phyloP scores from a whole-genome alignment of 2,888 invertebrate genomes.

The Epiblema foenella region DNA sequence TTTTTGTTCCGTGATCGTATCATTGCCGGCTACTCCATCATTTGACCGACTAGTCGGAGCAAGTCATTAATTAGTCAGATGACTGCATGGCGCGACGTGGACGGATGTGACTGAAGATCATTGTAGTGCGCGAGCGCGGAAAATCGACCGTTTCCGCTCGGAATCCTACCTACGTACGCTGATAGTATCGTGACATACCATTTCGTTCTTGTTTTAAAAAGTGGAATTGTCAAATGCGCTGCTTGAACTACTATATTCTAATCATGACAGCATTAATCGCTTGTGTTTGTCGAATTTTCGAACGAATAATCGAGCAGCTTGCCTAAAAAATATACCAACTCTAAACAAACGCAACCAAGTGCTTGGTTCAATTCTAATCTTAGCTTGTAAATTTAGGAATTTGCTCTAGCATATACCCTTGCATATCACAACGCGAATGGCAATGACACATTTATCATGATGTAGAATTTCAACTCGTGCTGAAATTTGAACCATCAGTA shows the following conservation, averaged over 20 bases:
- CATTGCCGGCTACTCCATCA: constrained; percentile 27
- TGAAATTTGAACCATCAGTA: too few species aligned
- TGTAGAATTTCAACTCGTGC: too few species aligned
- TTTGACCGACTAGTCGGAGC: constrained; percentile 30
- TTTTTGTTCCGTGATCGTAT: constrained; percentile 21
- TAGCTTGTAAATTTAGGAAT: neutral
- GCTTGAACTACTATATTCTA: neutral
- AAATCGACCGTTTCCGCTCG: constrained; percentile 74
- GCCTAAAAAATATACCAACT: neutral
- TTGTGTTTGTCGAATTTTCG: neutral
- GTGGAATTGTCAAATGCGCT: constrained; percentile 30
- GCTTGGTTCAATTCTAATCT: neutral
- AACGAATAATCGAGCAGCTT: neutral
- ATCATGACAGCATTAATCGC: constrained; percentile 18
- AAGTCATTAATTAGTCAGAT: constrained; percentile 61
- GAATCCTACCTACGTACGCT: constrained; percentile 47
- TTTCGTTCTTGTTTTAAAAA: constrained; percentile 18
- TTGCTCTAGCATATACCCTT: too few species aligned
- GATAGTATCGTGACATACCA: constrained; percentile 36
- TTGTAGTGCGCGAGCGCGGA: constrained; percentile 67
- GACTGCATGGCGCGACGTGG: constrained; percentile 55
- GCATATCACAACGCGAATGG: too few species aligned
- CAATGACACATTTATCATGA: too few species aligned
- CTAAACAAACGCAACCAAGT: neutral
- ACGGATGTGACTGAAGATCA: constrained; percentile 60